Evolutionary conservation across 2,113 vertebrate species (phyloP), one percentile per base, ranked within the genome.

Genomic region (Copsychus sechellarum): DNA sequence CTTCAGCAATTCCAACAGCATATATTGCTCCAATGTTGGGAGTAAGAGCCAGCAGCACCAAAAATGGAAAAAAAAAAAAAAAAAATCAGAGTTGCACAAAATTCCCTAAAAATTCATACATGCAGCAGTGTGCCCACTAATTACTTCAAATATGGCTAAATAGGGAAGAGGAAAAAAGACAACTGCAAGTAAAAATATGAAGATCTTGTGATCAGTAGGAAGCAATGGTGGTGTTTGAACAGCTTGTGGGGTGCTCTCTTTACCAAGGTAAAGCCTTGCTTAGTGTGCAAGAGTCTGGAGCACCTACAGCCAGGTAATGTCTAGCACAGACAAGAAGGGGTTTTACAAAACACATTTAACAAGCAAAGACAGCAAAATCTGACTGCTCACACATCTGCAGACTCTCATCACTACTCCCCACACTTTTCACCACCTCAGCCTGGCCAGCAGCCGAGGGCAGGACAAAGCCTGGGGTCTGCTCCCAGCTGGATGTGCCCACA

Each of bases 401-500:
- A 2, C 47, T 53, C 34, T 9, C 36, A n/a, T 21, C 53, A 43
- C 20, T 6, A 2, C 43, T 21, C 26, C 18, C 42, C 31, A 34
- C 38, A 38, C 38, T 38, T 38, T 38, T 38, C 38, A 38, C 12
- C 38, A 38, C 4, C 74, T 22, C 36, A 86, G 43, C 31, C 82
- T 38, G 1, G 0, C 2, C 42, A 33, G 15, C 40, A 78, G 74
- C 45, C 1, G 4, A 42, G n/a, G 23, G 9, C 42, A 64, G 50
- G 31, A 15, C 43, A 71, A 42, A 83, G 58, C 11, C 3, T 9
- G 0, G 6, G 8, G 14, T 16, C 13, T 64, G 48, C 65, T 57
- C 45, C 0, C 0, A 57, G 80, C 50, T 60, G 48, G 7, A 3
- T 6, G 2, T 33, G 28, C 48, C 71, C 34, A 4, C 2, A 0